Evolutionary conservation across 2,888 invertebrate species (phyloP).

Genomic region (Amphipyra berbera): DNA sequence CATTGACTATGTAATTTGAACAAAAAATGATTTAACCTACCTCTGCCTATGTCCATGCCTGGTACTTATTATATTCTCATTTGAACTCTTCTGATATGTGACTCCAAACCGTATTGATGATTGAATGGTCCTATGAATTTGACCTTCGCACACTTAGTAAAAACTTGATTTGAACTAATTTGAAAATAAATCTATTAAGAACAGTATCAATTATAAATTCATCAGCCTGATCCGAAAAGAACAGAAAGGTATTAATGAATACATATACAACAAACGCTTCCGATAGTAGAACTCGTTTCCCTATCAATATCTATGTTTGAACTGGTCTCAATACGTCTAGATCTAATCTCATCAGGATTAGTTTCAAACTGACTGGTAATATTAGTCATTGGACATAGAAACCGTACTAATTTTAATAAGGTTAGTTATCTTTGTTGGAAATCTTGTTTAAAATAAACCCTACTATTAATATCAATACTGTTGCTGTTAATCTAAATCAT

Average conservation of each 20-base stretch:
- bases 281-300: slow-evolving; percentile 28
- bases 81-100: not conserved
- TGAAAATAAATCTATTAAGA: slow-evolving; percentile 5
- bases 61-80: not conserved
- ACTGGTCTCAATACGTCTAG: slow-evolving; percentile 40
- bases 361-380: slow-evolving; percentile 31
- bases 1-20: no score
- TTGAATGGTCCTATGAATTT: not conserved
- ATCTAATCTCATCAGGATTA: slow-evolving; percentile 43
- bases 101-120: not conserved
- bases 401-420: slow-evolving; percentile 10
- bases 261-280: slow-evolving; percentile 16
- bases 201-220: slow-evolving; percentile 20
- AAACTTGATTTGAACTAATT: slow-evolving; percentile 3
- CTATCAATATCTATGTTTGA: slow-evolving; percentile 31
- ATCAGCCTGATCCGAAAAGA: slow-evolving; percentile 7
- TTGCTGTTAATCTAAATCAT: no score
- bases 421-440: not conserved
- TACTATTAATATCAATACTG: no score
- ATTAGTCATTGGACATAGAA: slow-evolving; percentile 32
- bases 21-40: no score
- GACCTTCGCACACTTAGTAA: not conserved
- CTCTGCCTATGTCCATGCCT: not conserved
- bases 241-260: slow-evolving; percentile 1
- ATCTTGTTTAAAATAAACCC: not conserved